These are phyloP conservation scores for Scrobipalpa costella DNA, from an alignment of 2,888 invertebrate genomes.

Conservation along the genomic window DNA sequence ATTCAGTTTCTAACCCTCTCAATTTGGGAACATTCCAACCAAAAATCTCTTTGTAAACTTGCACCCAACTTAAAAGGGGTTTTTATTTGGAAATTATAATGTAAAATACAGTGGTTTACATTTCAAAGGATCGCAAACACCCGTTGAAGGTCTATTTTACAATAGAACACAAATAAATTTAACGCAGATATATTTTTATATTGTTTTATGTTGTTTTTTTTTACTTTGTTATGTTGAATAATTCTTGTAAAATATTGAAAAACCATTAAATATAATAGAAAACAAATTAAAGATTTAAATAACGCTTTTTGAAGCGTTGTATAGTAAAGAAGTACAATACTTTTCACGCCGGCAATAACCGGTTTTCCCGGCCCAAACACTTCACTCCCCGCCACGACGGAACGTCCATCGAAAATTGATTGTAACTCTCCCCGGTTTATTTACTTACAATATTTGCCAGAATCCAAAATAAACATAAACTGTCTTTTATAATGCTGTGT, in stretches of 20 bases:
- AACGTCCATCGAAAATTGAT: background rate
- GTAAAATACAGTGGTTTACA: background rate
- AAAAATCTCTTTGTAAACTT: conserved; percentile 16
- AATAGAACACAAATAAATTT: background rate
- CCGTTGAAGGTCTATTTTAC: background rate
- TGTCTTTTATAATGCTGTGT: conserved; percentile 3
- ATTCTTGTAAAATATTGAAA: no score
- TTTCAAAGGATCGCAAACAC: background rate
- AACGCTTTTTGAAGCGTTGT: no score
- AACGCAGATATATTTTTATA: no score
- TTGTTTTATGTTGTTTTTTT: no score
- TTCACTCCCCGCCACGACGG: background rate
- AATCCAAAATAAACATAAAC: conserved; percentile 12
- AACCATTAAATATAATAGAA: no score
- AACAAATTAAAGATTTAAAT: no score
- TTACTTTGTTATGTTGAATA: no score
- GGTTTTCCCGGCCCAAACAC: background rate
- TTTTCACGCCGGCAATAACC: no score
- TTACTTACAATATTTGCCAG: conserved; percentile 14
- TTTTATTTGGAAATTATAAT: background rate
- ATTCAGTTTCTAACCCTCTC: conserved; percentile 19
- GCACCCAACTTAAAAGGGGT: background rate
- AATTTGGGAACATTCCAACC: conserved; percentile 18
- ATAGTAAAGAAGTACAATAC: no score
- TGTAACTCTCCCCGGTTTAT: background rate